phyloP scores from a whole-genome alignment of 2,888 invertebrate species.

The Julus scanicus region DNA sequence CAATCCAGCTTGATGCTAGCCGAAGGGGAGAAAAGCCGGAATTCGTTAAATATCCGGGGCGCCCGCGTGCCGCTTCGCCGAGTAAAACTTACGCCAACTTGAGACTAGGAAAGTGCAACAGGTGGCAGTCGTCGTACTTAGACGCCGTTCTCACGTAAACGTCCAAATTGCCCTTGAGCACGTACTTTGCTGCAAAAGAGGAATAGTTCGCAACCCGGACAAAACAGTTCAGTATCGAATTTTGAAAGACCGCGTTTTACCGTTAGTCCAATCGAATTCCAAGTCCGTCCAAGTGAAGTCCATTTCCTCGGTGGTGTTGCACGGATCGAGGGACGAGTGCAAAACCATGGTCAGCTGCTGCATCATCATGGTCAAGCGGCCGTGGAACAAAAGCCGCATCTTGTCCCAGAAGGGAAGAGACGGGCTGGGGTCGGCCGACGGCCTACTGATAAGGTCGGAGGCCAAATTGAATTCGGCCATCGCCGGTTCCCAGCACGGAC shows the following conservation, averaged over 20 bases:
- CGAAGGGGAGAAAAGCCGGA: not conserved
- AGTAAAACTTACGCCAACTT: conserved; percentile 72
- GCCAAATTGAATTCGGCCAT: conserved; percentile 88
- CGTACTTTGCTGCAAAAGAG: conserved; percentile 73
- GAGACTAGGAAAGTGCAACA: conserved; percentile 90
- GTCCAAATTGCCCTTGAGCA: conserved; percentile 92
- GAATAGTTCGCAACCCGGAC: not conserved
- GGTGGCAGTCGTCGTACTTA: conserved; percentile 97
- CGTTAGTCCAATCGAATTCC: conserved; percentile 96
- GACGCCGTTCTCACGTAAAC: conserved; percentile 97
- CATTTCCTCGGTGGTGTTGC: conserved; percentile 99
- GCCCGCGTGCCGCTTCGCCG: not conserved
- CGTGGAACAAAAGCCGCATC: conserved; percentile 90
- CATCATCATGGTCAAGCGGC: conserved; percentile 87
- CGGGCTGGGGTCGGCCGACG: conserved; percentile 90
- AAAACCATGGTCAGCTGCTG: conserved; percentile 89
- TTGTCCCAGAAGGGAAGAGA: conserved; percentile 98
- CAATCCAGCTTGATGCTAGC: conserved; percentile 81
- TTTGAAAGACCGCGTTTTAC: conserved; percentile 65
- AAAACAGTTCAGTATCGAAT: not conserved
- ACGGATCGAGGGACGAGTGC: conserved; percentile 96
- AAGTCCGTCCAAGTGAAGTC: conserved; percentile 95
- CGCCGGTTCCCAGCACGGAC: conserved; percentile 99
- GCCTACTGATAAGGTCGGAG: conserved; percentile 75
- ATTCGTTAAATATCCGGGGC: not conserved